Evolutionary conservation across 1,140 invertebrate genomes (phyloP), one percentile per base, ranked within the genome.

Genomic region (Eriosoma lanigerum): DNA sequence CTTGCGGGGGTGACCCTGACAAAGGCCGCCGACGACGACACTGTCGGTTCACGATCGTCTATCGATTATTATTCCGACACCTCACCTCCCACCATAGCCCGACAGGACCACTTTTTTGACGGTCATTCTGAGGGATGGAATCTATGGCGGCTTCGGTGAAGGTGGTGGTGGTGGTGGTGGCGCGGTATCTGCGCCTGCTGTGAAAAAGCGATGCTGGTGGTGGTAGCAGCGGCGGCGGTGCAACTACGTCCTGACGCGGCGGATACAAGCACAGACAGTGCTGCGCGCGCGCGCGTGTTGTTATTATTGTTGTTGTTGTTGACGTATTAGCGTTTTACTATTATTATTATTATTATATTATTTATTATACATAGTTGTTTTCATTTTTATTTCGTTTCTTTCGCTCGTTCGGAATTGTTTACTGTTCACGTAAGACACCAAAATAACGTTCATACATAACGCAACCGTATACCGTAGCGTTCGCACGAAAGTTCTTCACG

Each of bases 81-180:
- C 17, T 29, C 44, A 38, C 32, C 32, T 8, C 56, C n/a, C 56
- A 3, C 68, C 21, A 24, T n/a, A n/a, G n/a, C n/a, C n/a, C n/a
- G n/a, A 19, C n/a, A 6, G 38, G 1, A 4, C 13, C 52, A 56
- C 15, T 56, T 60, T 62, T 72, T 78, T 78, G 75, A 78, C 75
- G 75, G 75, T 78, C 75, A 78, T 78, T 78, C 56, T 8, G 46
- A 78, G 75, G 75, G 75, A 78, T 58, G 72, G 24, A 29, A 50
- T 17, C 50, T 50, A 15, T 17, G 26, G 4, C 17, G n/a, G 73
- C 9, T 4, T 0, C 46, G 46, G 12, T 8, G 38, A 19, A 10
- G 32, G 5, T 6, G 15, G 19, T 32, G n/a, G 52, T 1, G n/a
- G 50, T 48, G 66, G 21, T 13, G 10, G 10, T 17, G 38, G 21